Evolutionary conservation across 2,888 invertebrate genomes (phyloP).

Genomic region (Athetis lepigone): DNA sequence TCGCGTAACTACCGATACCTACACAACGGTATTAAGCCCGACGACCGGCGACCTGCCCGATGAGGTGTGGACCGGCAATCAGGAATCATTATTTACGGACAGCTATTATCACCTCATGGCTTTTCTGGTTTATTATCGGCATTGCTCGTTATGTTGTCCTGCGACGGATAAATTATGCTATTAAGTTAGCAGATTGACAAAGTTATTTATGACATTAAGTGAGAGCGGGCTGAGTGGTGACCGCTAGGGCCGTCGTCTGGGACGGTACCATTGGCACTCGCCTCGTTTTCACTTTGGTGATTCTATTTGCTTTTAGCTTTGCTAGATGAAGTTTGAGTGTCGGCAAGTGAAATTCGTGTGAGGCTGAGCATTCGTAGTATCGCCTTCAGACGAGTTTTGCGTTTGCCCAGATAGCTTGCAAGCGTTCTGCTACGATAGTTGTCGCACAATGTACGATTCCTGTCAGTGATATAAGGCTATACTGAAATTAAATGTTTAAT

Average conservation of each 20-base stretch:
- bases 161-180: conserved; percentile 90
- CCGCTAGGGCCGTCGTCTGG: conserved; percentile 73
- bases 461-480: conserved; percentile 62
- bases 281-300: conserved; percentile 49
- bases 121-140: conserved; percentile 90
- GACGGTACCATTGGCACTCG: conserved; percentile 61
- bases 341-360: conserved; percentile 49
- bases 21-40: conserved; percentile 61
- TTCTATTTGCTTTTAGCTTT: conserved; percentile 26
- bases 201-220: conserved; percentile 89
- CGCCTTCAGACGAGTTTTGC: conserved; percentile 68
- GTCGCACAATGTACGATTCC: conserved; percentile 74
- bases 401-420: conserved; percentile 71
- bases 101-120: conserved; percentile 90
- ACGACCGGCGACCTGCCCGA: conserved; percentile 77
- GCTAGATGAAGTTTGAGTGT: conserved; percentile 23
- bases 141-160: conserved; percentile 90
- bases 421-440: conserved; percentile 72
- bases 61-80: conserved; percentile 87
- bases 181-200: conserved; percentile 91
- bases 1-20: conserved; percentile 47
- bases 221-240: conserved; percentile 84
- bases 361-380: conserved; percentile 56
- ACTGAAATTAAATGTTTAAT: conserved; percentile 45
- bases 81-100: conserved; percentile 90